These are phyloP conservation scores for Synanthedon vespiformis DNA, from an alignment of 2,888 invertebrate species.

Conservation along the genomic window DNA sequence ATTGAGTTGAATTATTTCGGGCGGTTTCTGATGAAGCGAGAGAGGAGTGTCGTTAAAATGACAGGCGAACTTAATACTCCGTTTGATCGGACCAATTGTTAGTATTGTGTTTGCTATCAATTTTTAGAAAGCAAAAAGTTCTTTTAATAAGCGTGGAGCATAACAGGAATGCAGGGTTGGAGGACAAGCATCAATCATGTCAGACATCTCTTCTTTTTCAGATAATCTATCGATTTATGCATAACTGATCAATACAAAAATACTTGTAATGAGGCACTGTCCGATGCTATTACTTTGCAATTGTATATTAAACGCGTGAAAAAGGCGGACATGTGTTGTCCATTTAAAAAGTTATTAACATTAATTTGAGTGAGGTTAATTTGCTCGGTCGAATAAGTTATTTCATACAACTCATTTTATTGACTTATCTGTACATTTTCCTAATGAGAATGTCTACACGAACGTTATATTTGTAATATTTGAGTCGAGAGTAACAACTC, in stretches of 20 bases:
- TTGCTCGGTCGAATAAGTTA: conserved; percentile 13
- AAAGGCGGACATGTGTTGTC: conserved; percentile 20
- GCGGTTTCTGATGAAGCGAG: conserved; percentile 27
- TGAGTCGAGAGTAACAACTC: too few relatives aligned
- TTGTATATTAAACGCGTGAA: conserved; percentile 3
- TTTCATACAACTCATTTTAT: not conserved
- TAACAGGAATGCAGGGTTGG: conserved; percentile 32
- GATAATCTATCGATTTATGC: conserved; percentile 41
- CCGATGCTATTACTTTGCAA: conserved; percentile 25
- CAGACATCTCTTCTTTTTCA: conserved; percentile 40
- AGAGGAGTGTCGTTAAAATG: conserved; percentile 59
- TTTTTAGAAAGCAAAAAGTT: conserved; percentile 57
- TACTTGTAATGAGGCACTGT: conserved; percentile 30
- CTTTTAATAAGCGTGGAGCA: conserved; percentile 33
- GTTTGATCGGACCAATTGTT: conserved; percentile 69
- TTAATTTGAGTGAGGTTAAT: conserved; percentile 23
- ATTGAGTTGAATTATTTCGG: not conserved
- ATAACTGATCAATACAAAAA: conserved; percentile 49
- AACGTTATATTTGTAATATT: too few relatives aligned
- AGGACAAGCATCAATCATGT: conserved; percentile 60
- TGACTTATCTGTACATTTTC: not conserved
- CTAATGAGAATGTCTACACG: not conserved
- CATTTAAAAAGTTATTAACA: conserved; percentile 19
- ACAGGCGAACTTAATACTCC: conserved; percentile 69
- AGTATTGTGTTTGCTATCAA: conserved; percentile 59